These are phyloP conservation scores for Laterallus jamaicensis DNA, from an alignment of 2,113 vertebrate genomes.

Conservation along the genomic window DNA sequence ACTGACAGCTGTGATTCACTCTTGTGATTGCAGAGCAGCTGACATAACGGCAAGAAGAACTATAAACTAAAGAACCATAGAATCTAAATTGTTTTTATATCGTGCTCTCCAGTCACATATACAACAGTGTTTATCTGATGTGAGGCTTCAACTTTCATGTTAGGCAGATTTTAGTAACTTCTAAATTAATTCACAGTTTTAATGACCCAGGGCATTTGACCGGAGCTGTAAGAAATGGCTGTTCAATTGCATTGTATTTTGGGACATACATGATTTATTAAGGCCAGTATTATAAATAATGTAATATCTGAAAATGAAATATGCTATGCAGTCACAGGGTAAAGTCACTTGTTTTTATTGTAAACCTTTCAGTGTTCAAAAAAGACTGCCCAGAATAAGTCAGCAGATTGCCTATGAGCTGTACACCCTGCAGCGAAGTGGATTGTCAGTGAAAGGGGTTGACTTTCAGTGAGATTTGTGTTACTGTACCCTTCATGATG, in stretches of 20 bases:
- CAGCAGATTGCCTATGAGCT: not conserved
- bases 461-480: not conserved
- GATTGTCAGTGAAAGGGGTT: not conserved
- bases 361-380: not conserved
- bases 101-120: not conserved
- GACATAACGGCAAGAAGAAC: not conserved
- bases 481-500: not conserved
- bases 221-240: not conserved
- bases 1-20: not conserved
- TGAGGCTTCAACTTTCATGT: not conserved
- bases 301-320: not conserved
- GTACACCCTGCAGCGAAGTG: not conserved
- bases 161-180: not conserved
- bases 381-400: not conserved
- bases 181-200: fast-evolving
- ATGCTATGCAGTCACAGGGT: not conserved
- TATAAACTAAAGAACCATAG: not conserved
- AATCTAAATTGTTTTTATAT: not conserved
- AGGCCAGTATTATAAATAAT: not conserved
- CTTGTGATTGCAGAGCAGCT: not conserved
- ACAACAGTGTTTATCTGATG: not conserved
- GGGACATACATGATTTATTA: not conserved
- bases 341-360: not conserved
- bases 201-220: not conserved
- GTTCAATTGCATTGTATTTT: not conserved